These are phyloP conservation scores for Chaetodon auriga DNA, from an alignment of 2,113 vertebrate species.

Conservation along the genomic window DNA sequence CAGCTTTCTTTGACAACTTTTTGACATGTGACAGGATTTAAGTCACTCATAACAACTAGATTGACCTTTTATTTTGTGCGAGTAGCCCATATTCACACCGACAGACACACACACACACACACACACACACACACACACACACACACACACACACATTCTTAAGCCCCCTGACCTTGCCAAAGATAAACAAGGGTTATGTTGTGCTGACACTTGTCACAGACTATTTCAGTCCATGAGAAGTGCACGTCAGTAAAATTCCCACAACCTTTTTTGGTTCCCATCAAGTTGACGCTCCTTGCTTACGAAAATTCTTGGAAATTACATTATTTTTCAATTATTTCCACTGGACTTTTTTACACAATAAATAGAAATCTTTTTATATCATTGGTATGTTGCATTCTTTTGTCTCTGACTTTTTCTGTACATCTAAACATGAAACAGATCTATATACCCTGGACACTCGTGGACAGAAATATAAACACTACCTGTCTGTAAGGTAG, in stretches of 20 bases:
- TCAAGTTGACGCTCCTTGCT: background rate
- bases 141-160: conserved; percentile 21
- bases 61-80: conserved; percentile 9
- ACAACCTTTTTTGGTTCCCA: conserved; percentile 55
- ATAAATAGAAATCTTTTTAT: background rate
- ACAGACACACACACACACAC: background rate
- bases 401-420: background rate
- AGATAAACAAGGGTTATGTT: conserved; percentile 64
- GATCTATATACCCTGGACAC: background rate
- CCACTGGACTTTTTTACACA: background rate
- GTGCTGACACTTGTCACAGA: conserved; percentile 31
- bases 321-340: background rate
- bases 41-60: background rate
- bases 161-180: conserved; percentile 45
- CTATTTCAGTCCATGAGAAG: conserved; percentile 82
- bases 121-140: conserved; percentile 23
- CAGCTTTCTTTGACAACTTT: conserved; percentile 36
- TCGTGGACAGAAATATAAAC: conserved; percentile 33
- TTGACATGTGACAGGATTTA: conserved; percentile 12
- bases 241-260: conserved; percentile 68
- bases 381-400: background rate
- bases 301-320: background rate
- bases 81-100: background rate
- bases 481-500: background rate
- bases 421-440: background rate